Conservation (phyloP, 2,113 vertebrate species). For the Alethe diademata region DNA sequence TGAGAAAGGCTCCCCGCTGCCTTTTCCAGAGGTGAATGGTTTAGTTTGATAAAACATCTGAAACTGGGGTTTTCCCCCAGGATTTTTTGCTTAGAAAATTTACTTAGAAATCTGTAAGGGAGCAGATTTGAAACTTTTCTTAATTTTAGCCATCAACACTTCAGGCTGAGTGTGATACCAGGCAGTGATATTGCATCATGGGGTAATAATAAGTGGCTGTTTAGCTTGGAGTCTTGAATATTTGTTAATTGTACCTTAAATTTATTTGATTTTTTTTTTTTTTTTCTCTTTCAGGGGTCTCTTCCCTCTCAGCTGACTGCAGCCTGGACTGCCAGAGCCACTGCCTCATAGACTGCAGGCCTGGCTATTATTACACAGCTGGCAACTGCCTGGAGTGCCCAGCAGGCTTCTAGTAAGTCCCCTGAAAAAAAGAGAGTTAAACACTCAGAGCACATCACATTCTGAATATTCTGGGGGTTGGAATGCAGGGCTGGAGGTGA, state of each 20-base stretch:
- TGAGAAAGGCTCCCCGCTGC: neutral
- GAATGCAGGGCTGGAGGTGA: neutral
- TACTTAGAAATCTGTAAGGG: neutral
- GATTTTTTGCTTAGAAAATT: neutral
- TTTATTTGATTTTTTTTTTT: neutral
- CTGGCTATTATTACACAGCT: slow-evolving; percentile 71
- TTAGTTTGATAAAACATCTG: neutral
- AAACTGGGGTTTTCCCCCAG: neutral
- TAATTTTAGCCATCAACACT: neutral
- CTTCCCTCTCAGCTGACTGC: neutral
- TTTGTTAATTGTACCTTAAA: neutral
- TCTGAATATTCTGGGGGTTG: neutral
- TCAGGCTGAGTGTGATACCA: neutral
- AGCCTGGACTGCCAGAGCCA: slow-evolving; percentile 6
- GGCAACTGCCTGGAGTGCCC: slow-evolving; percentile 81
- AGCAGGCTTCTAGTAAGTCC: slow-evolving; percentile 82
- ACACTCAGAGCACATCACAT: accelerated
- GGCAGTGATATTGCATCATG: too few species aligned
- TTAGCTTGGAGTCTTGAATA: neutral
- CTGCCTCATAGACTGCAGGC: slow-evolving; percentile 66
- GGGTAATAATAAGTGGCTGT: neutral
- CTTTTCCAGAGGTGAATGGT: neutral
- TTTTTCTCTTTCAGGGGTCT: neutral
- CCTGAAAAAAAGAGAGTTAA: neutral
- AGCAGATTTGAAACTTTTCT: neutral